Percentiles rank a stretch among this genome's conserved stretches.
Conservation (phyloP, 2,888 invertebrate genomes). For the Dicyrtomina minuta region DNA sequence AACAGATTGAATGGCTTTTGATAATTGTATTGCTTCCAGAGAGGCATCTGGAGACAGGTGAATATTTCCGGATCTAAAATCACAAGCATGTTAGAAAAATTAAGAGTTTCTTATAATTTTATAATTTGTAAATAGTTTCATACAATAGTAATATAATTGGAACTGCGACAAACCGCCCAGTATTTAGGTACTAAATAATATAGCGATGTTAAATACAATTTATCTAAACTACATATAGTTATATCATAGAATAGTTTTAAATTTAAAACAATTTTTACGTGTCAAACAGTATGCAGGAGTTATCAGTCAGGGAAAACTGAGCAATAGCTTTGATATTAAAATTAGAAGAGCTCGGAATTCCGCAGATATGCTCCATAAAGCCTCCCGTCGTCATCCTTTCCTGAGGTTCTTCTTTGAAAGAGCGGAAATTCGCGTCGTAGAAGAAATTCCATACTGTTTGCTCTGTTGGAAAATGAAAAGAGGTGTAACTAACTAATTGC, state of each 20-base stretch:
- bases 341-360: conserved; percentile 15
- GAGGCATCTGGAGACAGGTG: conserved; percentile 34
- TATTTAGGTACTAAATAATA: no score
- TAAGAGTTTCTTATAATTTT: no score
- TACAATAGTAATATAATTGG: no score
- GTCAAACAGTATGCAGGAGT: conserved; percentile 41
- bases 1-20: conserved; percentile 35
- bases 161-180: no score
- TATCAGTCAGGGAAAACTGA: conserved; percentile 32
- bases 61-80: conserved; percentile 26
- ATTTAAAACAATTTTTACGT: conserved; percentile 24
- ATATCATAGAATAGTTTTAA: neutral
- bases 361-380: conserved; percentile 39
- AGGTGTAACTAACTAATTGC: neutral
- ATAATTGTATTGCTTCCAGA: conserved; percentile 29
- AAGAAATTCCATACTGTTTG: conserved; percentile 43
- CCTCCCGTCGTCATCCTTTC: conserved; percentile 24
- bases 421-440: conserved; percentile 16
- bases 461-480: conserved; percentile 1
- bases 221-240: neutral
- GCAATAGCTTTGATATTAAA: conserved; percentile 38
- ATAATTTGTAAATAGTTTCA: no score
- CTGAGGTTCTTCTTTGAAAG: conserved; percentile 22
- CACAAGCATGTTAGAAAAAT: neutral
- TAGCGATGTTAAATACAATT: no score